A percentile compares a stretch with the other conserved stretches of the same genome.
Evolutionary conservation across 1,140 invertebrate species (phyloP).

Genomic region (Uloborus diversus): DNA sequence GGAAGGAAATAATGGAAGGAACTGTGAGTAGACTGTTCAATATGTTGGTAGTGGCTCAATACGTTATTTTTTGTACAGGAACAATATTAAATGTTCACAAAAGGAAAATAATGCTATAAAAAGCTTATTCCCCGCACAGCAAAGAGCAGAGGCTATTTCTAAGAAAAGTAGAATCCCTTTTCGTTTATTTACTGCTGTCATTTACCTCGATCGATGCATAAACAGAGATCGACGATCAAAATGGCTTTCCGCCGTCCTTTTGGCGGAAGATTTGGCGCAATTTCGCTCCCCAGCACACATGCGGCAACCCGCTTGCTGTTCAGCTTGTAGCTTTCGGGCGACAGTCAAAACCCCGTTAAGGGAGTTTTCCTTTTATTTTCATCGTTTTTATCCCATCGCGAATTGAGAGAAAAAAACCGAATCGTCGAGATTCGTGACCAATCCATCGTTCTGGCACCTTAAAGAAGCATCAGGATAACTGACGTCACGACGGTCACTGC

Average conservation of each 20-base stretch:
- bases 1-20: too few species aligned
- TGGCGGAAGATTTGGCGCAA: conserved; percentile 11
- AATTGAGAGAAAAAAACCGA: neutral
- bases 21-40: too few species aligned
- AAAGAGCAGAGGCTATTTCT: too few species aligned
- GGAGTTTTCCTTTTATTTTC: conserved; percentile 5
- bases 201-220: neutral
- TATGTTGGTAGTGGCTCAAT: too few species aligned
- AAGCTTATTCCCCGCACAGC: too few species aligned
- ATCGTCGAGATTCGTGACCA: neutral
- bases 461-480: neutral
- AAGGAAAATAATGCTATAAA: too few species aligned
- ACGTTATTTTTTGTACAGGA: too few species aligned
- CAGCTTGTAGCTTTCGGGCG: conserved; percentile 9
- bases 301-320: neutral
- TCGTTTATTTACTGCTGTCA: too few species aligned
- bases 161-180: too few species aligned
- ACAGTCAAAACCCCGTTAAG: conserved; percentile 14
- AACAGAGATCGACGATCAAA: neutral
- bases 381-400: conserved; percentile 3
- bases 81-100: too few species aligned
- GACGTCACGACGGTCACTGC: conserved; percentile 28
- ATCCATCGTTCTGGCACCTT: neutral
- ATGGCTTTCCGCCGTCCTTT: neutral
- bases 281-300: neutral